Evolutionary conservation across 2,113 vertebrate species (phyloP), one percentile per base, ranked within the genome.

Genomic region (Ondatra zibethicus): DNA sequence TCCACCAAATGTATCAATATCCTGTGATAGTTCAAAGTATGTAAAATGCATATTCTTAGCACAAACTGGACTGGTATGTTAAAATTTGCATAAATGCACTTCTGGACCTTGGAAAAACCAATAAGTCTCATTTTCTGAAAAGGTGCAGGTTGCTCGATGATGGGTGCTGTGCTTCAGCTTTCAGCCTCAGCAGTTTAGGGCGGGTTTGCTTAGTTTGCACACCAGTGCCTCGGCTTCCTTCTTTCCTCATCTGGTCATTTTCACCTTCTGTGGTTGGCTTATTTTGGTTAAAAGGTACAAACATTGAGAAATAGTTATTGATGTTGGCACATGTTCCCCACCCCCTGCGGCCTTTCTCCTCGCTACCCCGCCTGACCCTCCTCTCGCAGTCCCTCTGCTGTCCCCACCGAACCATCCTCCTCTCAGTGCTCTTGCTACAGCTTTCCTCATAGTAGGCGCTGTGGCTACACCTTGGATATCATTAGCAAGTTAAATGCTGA

Each of bases 261-360:
- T 95, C 52, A 96, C 87, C 91, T 93, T 88, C 33, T 78, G 7
- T 52, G 91, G 66, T 70, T 82, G 81, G 66, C 94, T 97, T 93
- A 75, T 89, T 97, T 97, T 94, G 84, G 91, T 96, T 92, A 91
- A 95, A 70, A 95, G 89, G 87, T 66, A 33, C 95, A 97, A 93
- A 96, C 50, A 94, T 97, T 97, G 94, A 89, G 96, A 93, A 97
- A 97, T 27, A 12, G 70, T 91, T 96, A 84, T 96, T 97, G 96
- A 97, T 75, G 58, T 94, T 96, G 96, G 91, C 96, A 76, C 3
- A 19, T 14, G 92, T 45, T 68, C 88, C 89, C 68, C 63, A 80
- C 17, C 78, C 23, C 39, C 61, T 16, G 9, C 89, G 91, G 86
- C 92, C 96, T 97, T 97, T 97, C 63, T 97, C 81, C 95, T 95